A percentile compares a stretch with the other conserved stretches of the same genome.
Evolutionary conservation across 2,888 invertebrate genomes (phyloP).

Genomic region (Troilus luridus): DNA sequence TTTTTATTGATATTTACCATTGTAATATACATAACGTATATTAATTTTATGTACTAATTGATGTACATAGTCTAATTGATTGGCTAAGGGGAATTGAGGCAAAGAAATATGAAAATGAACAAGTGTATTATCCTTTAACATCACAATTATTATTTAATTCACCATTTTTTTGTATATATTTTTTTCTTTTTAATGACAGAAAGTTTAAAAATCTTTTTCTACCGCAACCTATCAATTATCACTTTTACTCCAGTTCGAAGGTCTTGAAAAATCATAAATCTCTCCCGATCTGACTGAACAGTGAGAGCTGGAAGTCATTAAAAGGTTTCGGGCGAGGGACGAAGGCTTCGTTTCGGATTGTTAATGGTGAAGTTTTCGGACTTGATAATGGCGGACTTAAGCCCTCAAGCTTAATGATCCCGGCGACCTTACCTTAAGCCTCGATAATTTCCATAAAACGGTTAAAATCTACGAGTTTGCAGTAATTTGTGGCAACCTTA

Average conservation of each 20-base stretch:
- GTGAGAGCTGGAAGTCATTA: slow-evolving; percentile 26
- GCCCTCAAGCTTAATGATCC: slow-evolving; percentile 6
- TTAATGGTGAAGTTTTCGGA: slow-evolving; percentile 28
- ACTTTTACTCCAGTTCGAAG: neutral
- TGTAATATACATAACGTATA: too few species aligned
- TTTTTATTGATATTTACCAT: too few species aligned
- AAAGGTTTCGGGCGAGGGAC: neutral
- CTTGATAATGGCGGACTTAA: slow-evolving; percentile 1
- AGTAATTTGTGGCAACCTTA: neutral
- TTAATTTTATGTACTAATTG: too few species aligned
- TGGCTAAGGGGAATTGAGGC: too few species aligned
- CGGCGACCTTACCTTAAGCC: neutral
- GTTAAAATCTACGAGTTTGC: neutral
- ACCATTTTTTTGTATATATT: too few species aligned
- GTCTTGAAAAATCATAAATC: neutral
- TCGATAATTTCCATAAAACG: neutral
- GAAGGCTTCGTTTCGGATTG: slow-evolving; percentile 15
- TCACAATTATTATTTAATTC: too few species aligned
- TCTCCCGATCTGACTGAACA: neutral
- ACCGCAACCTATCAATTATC: neutral
- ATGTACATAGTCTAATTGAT: too few species aligned
- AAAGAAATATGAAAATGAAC: too few species aligned
- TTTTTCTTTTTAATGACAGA: neutral
- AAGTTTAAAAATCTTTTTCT: neutral
- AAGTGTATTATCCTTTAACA: too few species aligned